These are phyloP conservation scores for Halcyon badia DNA, from an alignment of 2,797 vertebrate species.

Conservation along the genomic window DNA sequence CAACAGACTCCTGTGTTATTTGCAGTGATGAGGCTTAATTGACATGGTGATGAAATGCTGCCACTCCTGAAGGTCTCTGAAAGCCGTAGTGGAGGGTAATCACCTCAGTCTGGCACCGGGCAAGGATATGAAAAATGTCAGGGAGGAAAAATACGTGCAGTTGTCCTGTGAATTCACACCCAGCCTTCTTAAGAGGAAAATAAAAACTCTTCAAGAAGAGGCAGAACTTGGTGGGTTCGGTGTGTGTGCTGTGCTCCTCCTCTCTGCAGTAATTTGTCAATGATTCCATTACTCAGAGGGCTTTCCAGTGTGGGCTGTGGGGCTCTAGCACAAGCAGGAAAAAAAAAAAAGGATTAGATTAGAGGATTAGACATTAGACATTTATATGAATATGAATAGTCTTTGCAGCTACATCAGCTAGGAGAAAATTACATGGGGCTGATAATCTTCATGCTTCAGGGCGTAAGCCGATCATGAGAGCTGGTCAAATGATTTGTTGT, in stretches of 20 bases:
- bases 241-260: neutral
- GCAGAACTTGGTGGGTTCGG: conserved; percentile 11
- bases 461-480: conserved; percentile 64
- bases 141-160: neutral
- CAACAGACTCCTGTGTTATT: neutral
- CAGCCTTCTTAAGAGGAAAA: neutral
- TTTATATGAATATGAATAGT: conserved; percentile 73
- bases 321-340: conserved; percentile 13
- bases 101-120: rapidly evolving
- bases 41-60: neutral
- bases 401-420: conserved; percentile 61
- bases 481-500: conserved; percentile 60
- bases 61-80: neutral
- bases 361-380: conserved; percentile 58
- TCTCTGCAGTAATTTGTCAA: conserved; percentile 28
- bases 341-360: conserved; percentile 20
- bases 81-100: neutral
- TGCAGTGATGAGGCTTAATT: neutral
- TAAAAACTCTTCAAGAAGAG: neutral
- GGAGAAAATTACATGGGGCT: conserved; percentile 65
- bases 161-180: neutral
- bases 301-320: neutral
- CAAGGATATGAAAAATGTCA: neutral
- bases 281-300: conserved; percentile 51
- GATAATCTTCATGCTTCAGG: conserved; percentile 72